Conservation (phyloP, 2,797 vertebrate genomes). For the Myotis pilosus region DNA sequence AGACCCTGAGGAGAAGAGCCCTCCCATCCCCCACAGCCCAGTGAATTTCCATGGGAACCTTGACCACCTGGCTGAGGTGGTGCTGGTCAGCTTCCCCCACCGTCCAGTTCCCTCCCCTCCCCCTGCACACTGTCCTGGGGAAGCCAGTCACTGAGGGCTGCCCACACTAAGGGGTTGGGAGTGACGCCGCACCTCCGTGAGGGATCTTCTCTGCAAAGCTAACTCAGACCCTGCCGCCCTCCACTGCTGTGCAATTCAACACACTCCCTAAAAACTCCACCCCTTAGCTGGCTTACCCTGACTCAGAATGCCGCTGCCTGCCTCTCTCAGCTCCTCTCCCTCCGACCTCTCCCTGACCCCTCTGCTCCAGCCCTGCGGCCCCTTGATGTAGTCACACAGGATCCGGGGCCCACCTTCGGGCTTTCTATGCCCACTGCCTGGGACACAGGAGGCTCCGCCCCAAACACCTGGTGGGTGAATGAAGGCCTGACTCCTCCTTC, state of each 20-base stretch:
- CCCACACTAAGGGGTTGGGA: neutral
- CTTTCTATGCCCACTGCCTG: neutral
- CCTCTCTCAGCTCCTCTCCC: neutral
- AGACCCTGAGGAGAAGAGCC: neutral
- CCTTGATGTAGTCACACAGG: neutral
- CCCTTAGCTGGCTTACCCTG: neutral
- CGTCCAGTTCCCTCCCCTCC: neutral
- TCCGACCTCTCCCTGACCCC: rapidly evolving
- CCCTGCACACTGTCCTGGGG: neutral
- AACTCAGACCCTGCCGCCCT: neutral
- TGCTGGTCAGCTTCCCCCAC: neutral
- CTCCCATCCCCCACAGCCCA: neutral
- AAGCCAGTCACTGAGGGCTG: neutral
- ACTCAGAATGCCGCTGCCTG: neutral
- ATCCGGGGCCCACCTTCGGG: neutral
- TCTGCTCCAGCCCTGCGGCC: neutral
- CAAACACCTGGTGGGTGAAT: neutral
- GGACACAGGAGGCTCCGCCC: neutral
- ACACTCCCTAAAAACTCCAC: neutral
- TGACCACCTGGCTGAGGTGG: rapidly evolving
- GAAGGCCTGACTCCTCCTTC: neutral
- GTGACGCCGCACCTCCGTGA: neutral
- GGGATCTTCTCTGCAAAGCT: neutral
- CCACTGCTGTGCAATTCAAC: neutral
- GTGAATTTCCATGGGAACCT: neutral